Base-by-base conservation (phyloP, 1,140 invertebrate species). In the Lordiphosa clarofinis region DNA sequence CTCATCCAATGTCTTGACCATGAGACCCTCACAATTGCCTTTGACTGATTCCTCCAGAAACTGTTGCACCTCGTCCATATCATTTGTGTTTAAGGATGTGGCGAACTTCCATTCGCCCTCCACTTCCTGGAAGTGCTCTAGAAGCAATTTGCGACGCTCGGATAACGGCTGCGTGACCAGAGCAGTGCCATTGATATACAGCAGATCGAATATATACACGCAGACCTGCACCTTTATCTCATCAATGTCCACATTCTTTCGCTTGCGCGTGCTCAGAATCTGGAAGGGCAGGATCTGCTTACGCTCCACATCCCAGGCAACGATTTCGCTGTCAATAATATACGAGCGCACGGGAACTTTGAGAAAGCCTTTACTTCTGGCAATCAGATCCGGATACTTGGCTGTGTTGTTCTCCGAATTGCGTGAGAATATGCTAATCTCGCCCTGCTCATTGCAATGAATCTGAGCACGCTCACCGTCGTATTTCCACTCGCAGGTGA, bases 401-500 rank as follows among this genome's bases (percentile, higher is more conserved):
- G 92, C 92, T 0, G 98, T 99, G 89, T 99, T 99, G 88, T 99
- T 94, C 91, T 99, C 99, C 89, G 99, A 98, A 91, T 99, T 99
- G 52, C 99, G 90, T 87, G 97, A 99, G 89, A 95, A 99, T 58
- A 99, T 96, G 43, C 87, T 92, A 1, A 97, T 91, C 10, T 91
- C 90, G 0, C 94, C 93, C 68, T 94, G 90, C 39, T 94, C 92
- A 21, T 90, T 73, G 1, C 94, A 88, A 82, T 97, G 96, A 70
- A 97, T 96, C 93, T 99, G 99, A 4, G 97, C 98, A 86, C 99
- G 91, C 91, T 99, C 99, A 4, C 99, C 99, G 90, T 99, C 99
- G 89, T 99, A 99, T 89, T 99, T 99, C 93, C 94, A 99, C 91
- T 99, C 99, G 89, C 98, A 99, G 2, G 98, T 99, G 86, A 99